Evolutionary conservation across 2,888 invertebrate species (phyloP).

Genomic region (Cistogaster globosa): DNA sequence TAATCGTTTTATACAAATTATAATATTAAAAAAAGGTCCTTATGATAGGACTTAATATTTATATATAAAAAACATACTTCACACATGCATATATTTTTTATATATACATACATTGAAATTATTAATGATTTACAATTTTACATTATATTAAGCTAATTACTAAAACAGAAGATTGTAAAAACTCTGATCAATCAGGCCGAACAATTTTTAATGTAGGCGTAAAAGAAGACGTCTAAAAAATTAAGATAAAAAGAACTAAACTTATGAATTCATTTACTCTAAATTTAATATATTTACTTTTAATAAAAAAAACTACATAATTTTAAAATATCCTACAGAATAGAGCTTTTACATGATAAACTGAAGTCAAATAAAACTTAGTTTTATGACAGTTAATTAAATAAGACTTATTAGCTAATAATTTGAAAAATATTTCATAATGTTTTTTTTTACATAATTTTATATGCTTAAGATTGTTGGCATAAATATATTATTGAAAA

Average conservation of each 20-base stretch:
- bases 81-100: conserved; percentile 33
- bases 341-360: conserved; percentile 58
- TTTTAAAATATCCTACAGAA: conserved; percentile 57
- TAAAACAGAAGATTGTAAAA: conserved; percentile 23
- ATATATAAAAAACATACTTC: conserved; percentile 46
- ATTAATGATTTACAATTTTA: conserved; percentile 62
- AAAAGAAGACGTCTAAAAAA: conserved; percentile 11
- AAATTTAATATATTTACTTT: conserved; percentile 53
- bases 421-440: conserved; percentile 46
- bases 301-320: conserved; percentile 58
- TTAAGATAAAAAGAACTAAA: conserved; percentile 43
- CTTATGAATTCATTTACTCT: conserved; percentile 65
- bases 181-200: background rate
- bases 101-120: conserved; percentile 14
- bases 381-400: conserved; percentile 61
- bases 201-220: background rate
- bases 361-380: conserved; percentile 66
- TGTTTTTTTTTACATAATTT: conserved; percentile 47
- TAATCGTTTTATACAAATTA: conserved; percentile 64
- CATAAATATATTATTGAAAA: conserved; percentile 48
- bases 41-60: conserved; percentile 27
- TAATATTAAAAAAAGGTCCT: conserved; percentile 37
- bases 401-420: conserved; percentile 58
- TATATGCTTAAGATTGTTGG: conserved; percentile 53
- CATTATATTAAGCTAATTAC: conserved; percentile 62